Percentiles rank a stretch among this genome's conserved stretches.
Evolutionary conservation across 2,797 vertebrate genomes (phyloP).

Genomic region (Sibirionetta formosa): DNA sequence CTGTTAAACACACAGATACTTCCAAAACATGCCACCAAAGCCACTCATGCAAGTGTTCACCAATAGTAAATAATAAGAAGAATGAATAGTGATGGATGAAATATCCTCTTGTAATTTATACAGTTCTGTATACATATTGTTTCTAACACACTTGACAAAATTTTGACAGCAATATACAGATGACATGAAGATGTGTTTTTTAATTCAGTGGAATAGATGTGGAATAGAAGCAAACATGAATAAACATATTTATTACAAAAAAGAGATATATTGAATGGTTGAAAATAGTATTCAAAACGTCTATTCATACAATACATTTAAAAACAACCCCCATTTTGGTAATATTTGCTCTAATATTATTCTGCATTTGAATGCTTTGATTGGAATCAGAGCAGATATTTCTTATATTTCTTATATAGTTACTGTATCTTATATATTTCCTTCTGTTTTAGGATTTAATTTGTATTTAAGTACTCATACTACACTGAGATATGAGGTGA

Average conservation of each 20-base stretch:
- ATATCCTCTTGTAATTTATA: rapidly evolving
- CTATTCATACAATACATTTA: neutral
- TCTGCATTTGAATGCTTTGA: neutral
- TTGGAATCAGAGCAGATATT: neutral
- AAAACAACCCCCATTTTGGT: neutral
- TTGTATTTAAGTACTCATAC: neutral
- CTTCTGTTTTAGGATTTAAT: neutral
- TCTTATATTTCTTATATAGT: neutral
- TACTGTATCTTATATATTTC: neutral
- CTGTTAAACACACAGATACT: neutral
- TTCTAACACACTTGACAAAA: neutral
- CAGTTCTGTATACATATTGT: neutral
- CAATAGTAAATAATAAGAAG: neutral
- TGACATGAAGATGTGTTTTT: neutral
- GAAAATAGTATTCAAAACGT: neutral
- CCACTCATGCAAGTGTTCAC: neutral
- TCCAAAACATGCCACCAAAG: neutral
- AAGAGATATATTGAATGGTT: neutral
- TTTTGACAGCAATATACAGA: neutral
- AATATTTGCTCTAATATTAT: neutral
- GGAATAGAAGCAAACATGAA: neutral
- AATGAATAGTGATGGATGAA: neutral
- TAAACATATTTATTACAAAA: neutral
- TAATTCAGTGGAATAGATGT: neutral
- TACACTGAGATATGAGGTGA: neutral